Evolutionary conservation across 2,888 invertebrate species (phyloP).

Genomic region (Amitus sp.): DNA sequence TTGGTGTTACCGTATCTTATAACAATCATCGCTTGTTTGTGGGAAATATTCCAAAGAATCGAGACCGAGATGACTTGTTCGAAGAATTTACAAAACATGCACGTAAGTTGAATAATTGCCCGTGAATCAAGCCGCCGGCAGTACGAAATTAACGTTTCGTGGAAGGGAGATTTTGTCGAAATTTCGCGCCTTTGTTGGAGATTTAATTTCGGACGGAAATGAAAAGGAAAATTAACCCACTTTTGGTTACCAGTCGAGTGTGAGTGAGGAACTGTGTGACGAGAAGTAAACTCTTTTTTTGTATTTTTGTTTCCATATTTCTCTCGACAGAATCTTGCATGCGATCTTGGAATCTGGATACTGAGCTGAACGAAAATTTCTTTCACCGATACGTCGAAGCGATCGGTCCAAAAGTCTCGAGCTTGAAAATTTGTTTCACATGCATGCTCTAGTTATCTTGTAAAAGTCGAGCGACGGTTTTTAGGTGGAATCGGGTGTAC

Average conservation of each 20-base stretch:
- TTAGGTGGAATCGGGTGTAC: conserved; percentile 29
- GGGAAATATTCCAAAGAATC: conserved; percentile 99
- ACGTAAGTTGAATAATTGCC: conserved; percentile 85
- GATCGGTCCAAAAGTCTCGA: conserved; percentile 36
- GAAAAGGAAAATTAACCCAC: no score
- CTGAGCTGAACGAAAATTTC: conserved; percentile 54
- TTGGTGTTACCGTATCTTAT: conserved; percentile 99
- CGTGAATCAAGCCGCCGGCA: conserved; percentile 62
- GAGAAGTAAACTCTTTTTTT: background rate
- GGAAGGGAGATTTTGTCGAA: conserved; percentile 11
- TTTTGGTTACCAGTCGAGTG: no score
- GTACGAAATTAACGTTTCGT: conserved; percentile 43
- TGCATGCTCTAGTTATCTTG: conserved; percentile 35
- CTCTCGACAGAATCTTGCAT: conserved; percentile 52
- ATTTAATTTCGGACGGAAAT: background rate
- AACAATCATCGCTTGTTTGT: conserved; percentile 99
- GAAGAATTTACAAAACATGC: conserved; percentile 99
- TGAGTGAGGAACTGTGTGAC: conserved; percentile 6
- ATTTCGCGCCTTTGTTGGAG: background rate
- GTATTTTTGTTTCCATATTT: no score
- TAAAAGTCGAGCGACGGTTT: conserved; percentile 20
- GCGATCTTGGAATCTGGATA: conserved; percentile 57
- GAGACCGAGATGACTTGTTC: conserved; percentile 98
- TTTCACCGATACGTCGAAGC: conserved; percentile 17
- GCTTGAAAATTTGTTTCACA: conserved; percentile 30